Percentiles rank a stretch among this genome's conserved stretches.
phyloP scores from a whole-genome alignment of 2,797 vertebrate genomes.

The Phoebastria nigripes region DNA sequence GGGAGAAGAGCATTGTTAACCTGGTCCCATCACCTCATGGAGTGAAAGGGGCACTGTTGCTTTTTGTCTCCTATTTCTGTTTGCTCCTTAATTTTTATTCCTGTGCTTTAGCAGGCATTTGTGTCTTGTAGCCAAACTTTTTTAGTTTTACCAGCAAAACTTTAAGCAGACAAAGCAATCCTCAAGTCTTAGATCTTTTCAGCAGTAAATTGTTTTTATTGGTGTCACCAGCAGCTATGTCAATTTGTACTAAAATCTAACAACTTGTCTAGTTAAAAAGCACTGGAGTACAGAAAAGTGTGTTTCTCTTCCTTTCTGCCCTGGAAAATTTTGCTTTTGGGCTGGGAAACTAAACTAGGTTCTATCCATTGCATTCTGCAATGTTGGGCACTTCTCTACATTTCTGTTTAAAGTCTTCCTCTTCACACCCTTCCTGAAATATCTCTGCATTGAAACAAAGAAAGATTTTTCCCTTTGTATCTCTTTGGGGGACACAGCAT shows the following conservation, averaged over 20 bases:
- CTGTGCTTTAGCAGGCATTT: background rate
- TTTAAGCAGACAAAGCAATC: background rate
- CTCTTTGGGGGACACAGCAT: background rate
- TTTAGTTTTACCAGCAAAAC: slow-evolving; percentile 35
- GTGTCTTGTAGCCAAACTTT: slow-evolving; percentile 16
- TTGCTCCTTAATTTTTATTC: slow-evolving; percentile 30
- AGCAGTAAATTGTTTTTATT: slow-evolving; percentile 63
- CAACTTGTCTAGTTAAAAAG: slow-evolving; percentile 50
- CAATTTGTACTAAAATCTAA: slow-evolving; percentile 46
- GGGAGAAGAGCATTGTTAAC: background rate
- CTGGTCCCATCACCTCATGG: background rate
- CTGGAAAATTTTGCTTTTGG: background rate
- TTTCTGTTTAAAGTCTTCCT: background rate
- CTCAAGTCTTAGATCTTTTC: slow-evolving; percentile 23
- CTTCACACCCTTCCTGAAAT: background rate
- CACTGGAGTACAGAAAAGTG: background rate
- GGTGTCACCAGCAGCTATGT: slow-evolving; percentile 55
- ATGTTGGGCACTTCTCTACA: background rate
- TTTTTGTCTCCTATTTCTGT: background rate
- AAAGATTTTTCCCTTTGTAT: background rate
- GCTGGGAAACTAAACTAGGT: background rate
- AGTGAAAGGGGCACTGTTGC: background rate
- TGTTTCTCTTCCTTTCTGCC: background rate
- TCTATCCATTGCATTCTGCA: background rate
- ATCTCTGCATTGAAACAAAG: background rate